Base-by-base conservation (phyloP, 2,797 vertebrate genomes). In the Sebastes kiyomatsui region DNA sequence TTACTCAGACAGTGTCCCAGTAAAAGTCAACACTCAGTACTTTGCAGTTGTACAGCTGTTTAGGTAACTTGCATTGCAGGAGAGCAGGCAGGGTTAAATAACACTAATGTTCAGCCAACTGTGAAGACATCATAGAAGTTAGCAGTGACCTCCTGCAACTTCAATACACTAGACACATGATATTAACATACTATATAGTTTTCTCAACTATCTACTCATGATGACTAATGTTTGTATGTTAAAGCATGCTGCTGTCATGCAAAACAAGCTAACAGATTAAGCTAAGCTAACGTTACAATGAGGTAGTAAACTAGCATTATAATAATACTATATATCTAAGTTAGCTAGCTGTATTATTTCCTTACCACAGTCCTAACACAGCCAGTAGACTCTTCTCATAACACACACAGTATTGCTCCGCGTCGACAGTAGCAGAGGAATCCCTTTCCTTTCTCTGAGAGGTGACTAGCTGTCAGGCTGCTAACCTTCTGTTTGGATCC, bases 401-500 rank as follows among this genome's bases (percentile, higher is more conserved):
- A 88, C 88, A 92, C 65, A 79, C 32, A 61, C n/a, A 56, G 22
- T 20, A 72, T 9, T 9, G 27, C 46, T 62, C 22, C 13, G 20
- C 23, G 2, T 23, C 2, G 8, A 65, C 16, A 49, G 10, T 5
- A n/a, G 20, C 23, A 23, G 7, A 59, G 4, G 38, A 23, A 46
- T 18, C 23, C 3, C 58, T 35, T 6, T 28, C 5, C 8, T 30
- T 0, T 27, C 18, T 66, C 18, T 66, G 8, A 42, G 52, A 25
- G 62, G 80, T 42, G 16, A 38, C 18, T 72, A 4, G 23, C 67
- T 78, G 76, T 79, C 77, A 88, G 23, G 1, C 60, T 14, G 13
- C 75, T 92, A 93, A 86, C 87, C 92, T 91, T 84, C 72, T 74
- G 83, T 91, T 87, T 86, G 81, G 80, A 67, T 81, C 80, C 54